These are phyloP conservation scores for Pristis pectinata DNA, from an alignment of 2,797 vertebrate genomes.

Conservation along the genomic window DNA sequence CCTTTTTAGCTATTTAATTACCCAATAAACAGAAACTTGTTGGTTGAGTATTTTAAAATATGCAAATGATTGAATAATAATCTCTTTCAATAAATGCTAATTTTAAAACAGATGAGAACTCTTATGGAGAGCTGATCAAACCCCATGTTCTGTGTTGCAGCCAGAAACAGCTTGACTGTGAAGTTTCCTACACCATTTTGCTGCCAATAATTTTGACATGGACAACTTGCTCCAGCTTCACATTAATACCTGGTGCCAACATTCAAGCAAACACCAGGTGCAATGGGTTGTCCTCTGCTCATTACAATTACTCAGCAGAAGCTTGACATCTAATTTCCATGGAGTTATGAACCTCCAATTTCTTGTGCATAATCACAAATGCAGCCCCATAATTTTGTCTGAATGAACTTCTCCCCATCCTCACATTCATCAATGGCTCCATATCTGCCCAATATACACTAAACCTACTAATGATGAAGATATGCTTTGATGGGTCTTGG, in stretches of 20 bases:
- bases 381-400: too few species aligned
- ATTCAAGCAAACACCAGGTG: background rate
- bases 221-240: background rate
- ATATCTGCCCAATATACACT: background rate
- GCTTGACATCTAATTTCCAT: background rate
- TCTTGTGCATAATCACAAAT: background rate
- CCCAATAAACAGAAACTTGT: background rate
- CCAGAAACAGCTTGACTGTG: background rate
- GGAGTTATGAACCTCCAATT: background rate
- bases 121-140: background rate
- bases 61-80: background rate
- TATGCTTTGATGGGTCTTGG: background rate
- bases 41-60: background rate
- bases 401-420: background rate
- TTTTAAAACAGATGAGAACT: background rate
- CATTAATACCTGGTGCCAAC: background rate
- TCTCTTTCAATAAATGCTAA: background rate
- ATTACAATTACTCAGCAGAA: background rate
- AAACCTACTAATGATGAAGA: background rate
- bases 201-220: background rate
- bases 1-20: too few species aligned
- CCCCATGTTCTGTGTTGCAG: too few species aligned
- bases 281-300: background rate
- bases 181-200: background rate
- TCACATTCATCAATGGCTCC: background rate